Evolutionary conservation across 2,113 vertebrate species (phyloP), one percentile per base, ranked within the genome.

Genomic region (Limanda limanda): DNA sequence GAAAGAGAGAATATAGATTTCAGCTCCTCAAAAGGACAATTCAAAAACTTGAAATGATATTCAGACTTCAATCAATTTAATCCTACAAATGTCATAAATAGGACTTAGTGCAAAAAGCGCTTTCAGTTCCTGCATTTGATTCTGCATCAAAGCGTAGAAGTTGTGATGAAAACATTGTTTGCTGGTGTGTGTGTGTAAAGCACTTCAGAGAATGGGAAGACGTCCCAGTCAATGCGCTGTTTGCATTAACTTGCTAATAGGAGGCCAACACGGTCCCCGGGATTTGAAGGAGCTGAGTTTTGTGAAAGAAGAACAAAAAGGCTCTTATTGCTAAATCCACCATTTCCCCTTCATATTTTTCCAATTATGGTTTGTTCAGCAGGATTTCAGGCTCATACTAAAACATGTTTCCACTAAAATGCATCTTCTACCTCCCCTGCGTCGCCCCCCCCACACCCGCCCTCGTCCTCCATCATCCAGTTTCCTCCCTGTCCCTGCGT

Each of bases 371-470:
- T 76, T 76, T 82, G 75, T 92, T 93, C 86, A 64, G 81, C 91
- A 82, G 86, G 76, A 91, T 85, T 86, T 86, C 84, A 72, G 78
- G 40, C 85, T 85, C 74, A 80, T 83, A 84, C 82, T 86, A 68
- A 90, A 94, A 92, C 87, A 84, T 93, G 92, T 93, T 94, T 93
- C 81, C 81, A 92, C 86, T 94, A 80, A 93, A 91, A 81, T 65
- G 88, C 60, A 64, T 83, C 75, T 60, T 62, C 48, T 62, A 48
- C 71, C 76, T 67, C 75, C 74, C 54, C 45, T 24, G 5, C 42
- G 61, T 64, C 9, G 23, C 13, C 31, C 64, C 67, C 6, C 20
- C 20, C 60, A 48, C 64, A 60, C 61, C 58, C 20, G 1, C 5
- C 60, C 60, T 8, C 14, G 63, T 23, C 74, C 17, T 60, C 14